Evolutionary conservation across 2,113 vertebrate species (phyloP), one percentile per base, ranked within the genome.

Genomic region (Hydrochoerus hydrochaeris): DNA sequence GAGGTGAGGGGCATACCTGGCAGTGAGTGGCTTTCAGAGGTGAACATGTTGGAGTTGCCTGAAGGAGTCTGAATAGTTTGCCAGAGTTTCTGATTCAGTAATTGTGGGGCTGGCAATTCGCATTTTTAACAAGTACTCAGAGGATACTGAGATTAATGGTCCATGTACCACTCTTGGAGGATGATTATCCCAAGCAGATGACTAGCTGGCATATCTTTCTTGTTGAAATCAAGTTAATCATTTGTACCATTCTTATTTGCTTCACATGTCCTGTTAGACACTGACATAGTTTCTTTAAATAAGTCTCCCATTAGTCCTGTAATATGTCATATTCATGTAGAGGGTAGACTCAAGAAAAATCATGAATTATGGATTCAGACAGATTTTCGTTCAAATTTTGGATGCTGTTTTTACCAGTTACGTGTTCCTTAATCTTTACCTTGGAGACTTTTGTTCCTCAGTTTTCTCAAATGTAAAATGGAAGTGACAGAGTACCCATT

Each of bases 321-420:
- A 52, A 63, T 60, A 20, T 84, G 28, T 75, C 46, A 54, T 85
- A 67, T 75, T 58, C 8, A 41, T 5, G 0, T 62, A 63, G 35
- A 77, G 19, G 3, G 41, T 32, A 67, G 63, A 58, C 30, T 73
- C 35, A 54, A 54, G 78, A 88, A 84, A 85, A 95, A 85, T 0
- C 38, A 52, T 52, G 9, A 60, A 88, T 35, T 57, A 30, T 89
- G 19, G 19, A 54, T 90, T 90, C 24, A 63, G 26, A 81, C 24
- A 90, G 19, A 80, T 91, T 81, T 86, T 63, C 28, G 24, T 87
- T 91, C 86, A 93, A 75, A 88, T 89, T 16, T 14, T 44, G 7
- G 26, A 65, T 95, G n/a, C 54, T 92, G 41, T 5, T 94, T 85
- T 87, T 78, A 63, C 24, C 58, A 46, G 28, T 38, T 62, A 41